Percentiles rank a stretch among this genome's conserved stretches.
Conservation (phyloP, 2,888 invertebrate species). For the Meiosimyza decipiens region DNA sequence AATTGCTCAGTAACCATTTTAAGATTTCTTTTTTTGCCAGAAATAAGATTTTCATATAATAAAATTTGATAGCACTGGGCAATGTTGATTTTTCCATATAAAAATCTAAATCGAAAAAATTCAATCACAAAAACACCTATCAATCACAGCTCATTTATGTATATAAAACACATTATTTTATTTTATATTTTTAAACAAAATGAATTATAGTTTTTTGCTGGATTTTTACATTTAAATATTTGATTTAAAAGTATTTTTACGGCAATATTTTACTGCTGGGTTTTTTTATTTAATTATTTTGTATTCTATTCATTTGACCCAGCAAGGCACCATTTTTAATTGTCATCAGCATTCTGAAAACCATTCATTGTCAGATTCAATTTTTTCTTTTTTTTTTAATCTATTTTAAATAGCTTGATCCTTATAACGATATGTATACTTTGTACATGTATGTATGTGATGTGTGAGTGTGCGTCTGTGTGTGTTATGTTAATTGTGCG, state of each 20-base stretch:
- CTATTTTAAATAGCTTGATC: constrained; percentile 39
- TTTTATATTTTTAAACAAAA: constrained; percentile 27
- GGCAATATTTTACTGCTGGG: constrained; percentile 19
- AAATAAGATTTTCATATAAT: too few relatives aligned
- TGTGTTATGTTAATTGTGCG: constrained; percentile 44
- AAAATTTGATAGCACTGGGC: not conserved
- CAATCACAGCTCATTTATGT: constrained; percentile 29
- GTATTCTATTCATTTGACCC: not conserved
- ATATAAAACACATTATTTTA: constrained; percentile 39
- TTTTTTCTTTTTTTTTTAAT: constrained; percentile 39
- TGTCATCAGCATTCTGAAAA: constrained; percentile 54
- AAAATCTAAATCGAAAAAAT: constrained; percentile 18
- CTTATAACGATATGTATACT: constrained; percentile 29
- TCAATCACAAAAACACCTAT: constrained; percentile 3
- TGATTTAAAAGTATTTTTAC: constrained; percentile 21
- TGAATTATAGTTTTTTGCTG: constrained; percentile 10
- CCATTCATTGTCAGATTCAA: constrained; percentile 52
- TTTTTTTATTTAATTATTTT: not conserved
- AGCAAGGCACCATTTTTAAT: constrained; percentile 14
- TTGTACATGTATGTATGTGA: constrained; percentile 31
- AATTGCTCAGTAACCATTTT: too few relatives aligned
- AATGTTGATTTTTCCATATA: not conserved
- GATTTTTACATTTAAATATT: not conserved
- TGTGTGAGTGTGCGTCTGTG: constrained; percentile 32
- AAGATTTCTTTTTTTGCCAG: too few relatives aligned